Evolutionary conservation across 2,888 invertebrate genomes (phyloP), one percentile per base, ranked within the genome.

Genomic region (Diogma glabrata): DNA sequence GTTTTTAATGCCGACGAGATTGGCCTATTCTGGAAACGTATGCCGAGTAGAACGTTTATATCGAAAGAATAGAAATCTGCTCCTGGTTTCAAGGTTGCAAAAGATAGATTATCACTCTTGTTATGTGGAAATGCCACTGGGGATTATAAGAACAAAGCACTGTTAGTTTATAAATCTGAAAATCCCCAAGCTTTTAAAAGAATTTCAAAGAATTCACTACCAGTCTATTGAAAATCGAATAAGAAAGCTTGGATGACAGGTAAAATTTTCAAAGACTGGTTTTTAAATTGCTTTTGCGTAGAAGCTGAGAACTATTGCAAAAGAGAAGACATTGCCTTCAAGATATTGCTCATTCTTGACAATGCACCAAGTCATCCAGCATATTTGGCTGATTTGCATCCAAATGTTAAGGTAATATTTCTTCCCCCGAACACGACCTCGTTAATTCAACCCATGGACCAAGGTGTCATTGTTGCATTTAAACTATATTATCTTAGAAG

Each of bases 21-120:
- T 16, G 59, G 54, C 17, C 53, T 59, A 43, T 57, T 54, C 52
- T 40, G 40, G 40, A 40, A 40, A 40, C 5, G 40, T 5, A 40
- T 40, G 40, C 40, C 40, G 3, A 40, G 40, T 9, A 40, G 40
- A 40, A 40, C 40, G 19, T 40, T 40, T 19, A 40, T 40, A 19
- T 40, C 40, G 8, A 40, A 40, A 40, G 40, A 40, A 40, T 56
- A 59, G n/a, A 48, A 58, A 52, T 38, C 52, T 22, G 50, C 52
- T 14, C 55, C 57, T 17, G 58, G 59, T 26, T 56, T 54, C 48
- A 59, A 60, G n/a, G n/a, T n/a, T n/a, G n/a, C n/a, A n/a, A n/a
- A n/a, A n/a, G n/a, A n/a, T n/a, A n/a, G n/a, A n/a, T n/a, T n/a
- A n/a, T n/a, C n/a, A n/a, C n/a, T n/a, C n/a, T n/a, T n/a, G n/a